Base-by-base conservation (phyloP, 1,140 invertebrate species). In the Hylaeus anthracinus region DNA sequence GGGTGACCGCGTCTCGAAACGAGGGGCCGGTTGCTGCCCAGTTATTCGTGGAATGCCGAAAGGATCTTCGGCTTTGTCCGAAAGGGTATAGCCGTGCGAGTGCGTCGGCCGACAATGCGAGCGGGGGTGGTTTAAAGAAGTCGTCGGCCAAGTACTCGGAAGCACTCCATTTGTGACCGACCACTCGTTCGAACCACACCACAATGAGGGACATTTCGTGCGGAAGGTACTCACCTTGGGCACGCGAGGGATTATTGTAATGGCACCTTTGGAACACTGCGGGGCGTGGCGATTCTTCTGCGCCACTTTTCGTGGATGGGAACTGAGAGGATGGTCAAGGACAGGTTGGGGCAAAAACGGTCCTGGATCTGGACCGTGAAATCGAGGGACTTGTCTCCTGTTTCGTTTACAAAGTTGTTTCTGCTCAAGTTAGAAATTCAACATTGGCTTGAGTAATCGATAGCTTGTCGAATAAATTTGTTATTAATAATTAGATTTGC, bases 11-110 rank as follows among this genome's bases (percentile, higher is more conserved):
- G 72, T 51, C 15, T 74, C 43, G 70, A 61, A 82, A 78, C 53
- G 10, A 55, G 48, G 26, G 58, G 5, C 8, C 51, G 26, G n/a
- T 45, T 37, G 48, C 26, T 69, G 37, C 43, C 67, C 51, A 86
- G 72, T 55, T 86, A 86, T 86, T 75, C 80, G 48, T 64, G 74
- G 85, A 86, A 86, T 76, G 80, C 43, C 61, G 41, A 56, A 26
- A 61, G 69, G 51, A 71, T 75, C 66, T 51, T 53, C 15, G 74
- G 65, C 79, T 85, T 86, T 85, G 75, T 84, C 43, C 53, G 72
- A 79, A 69, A 85, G 78, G 53, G 65, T 73, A 71, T 70, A 60
- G 63, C 63, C 63, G 55, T 53, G 43, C 45, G 67, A 26, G 51
- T 60, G 45, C 10, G 56, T 39, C 45, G 39, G 41, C 26, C 63